phyloP scores from a whole-genome alignment of 1,140 invertebrate species.

The Calliphora vicina region DNA sequence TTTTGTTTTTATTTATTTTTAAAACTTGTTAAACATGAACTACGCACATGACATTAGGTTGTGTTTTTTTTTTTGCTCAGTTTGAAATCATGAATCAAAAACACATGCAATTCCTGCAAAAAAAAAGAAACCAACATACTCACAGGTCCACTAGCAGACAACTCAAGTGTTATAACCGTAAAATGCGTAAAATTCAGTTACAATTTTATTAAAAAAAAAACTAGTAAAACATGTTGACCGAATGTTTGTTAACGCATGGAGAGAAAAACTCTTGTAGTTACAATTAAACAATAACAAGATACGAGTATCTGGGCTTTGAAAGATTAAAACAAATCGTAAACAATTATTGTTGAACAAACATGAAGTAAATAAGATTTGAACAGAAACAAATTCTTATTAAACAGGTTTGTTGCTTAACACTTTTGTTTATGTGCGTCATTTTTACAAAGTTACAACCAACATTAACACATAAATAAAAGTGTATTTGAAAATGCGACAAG shows the following conservation, averaged over 20 bases:
- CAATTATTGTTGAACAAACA: not conserved
- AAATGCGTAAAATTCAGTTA: conserved; percentile 6
- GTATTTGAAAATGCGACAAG: too few relatives aligned
- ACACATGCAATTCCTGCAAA: not conserved
- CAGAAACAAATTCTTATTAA: not conserved
- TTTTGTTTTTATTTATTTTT: not conserved
- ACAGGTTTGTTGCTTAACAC: conserved; percentile 36
- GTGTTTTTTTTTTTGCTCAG: not conserved
- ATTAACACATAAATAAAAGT: not conserved
- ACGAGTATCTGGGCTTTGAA: not conserved
- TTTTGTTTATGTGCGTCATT: conserved; percentile 19
- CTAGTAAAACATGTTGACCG: not conserved
- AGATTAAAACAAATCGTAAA: not conserved
- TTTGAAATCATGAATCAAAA: conserved; percentile 6
- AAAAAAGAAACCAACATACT: not conserved
- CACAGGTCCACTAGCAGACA: too few relatives aligned
- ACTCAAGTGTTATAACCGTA: conserved; percentile 8
- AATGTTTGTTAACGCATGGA: not conserved
- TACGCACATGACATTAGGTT: conserved; percentile 27
- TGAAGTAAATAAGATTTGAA: not conserved
- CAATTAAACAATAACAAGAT: not conserved
- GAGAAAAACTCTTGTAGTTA: not conserved
- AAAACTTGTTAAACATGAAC: conserved; percentile 15
- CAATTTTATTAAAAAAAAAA: not conserved
- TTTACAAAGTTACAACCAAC: not conserved